phyloP scores from a whole-genome alignment of 2,113 vertebrate species.

The Kryptolebias marmoratus region DNA sequence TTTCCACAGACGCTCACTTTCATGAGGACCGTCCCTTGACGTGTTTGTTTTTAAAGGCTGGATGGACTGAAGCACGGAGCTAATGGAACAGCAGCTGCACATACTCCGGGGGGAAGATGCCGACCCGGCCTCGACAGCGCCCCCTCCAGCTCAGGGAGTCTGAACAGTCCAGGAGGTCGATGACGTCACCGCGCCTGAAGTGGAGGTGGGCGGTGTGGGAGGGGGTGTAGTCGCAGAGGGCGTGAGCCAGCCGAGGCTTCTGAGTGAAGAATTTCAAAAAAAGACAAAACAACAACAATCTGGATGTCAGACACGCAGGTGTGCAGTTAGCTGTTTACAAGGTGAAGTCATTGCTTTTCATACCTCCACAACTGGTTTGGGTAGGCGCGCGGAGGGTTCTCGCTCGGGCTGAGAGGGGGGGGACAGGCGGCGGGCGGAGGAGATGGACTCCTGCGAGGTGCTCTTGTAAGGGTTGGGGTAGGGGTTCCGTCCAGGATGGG shows the following conservation, averaged over 20 bases:
- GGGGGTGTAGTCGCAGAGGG: conserved; percentile 85
- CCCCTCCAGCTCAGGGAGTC: conserved; percentile 87
- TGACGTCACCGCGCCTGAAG: conserved; percentile 86
- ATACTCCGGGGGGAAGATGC: conserved; percentile 86
- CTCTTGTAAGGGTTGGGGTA: conserved; percentile 73
- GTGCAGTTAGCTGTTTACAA: not conserved
- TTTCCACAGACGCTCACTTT: no score
- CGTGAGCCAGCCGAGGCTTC: conserved; percentile 83
- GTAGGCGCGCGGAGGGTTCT: conserved; percentile 20
- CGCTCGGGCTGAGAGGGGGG: conserved; percentile 36
- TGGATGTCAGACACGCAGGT: conserved; percentile 19
- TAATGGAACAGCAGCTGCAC: conserved; percentile 81
- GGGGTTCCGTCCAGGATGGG: conserved; percentile 53
- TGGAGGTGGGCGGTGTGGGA: conserved; percentile 81
- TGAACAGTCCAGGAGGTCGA: conserved; percentile 85
- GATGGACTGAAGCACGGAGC: conserved; percentile 16
- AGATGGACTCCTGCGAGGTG: conserved; percentile 59
- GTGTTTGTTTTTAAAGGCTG: no score
- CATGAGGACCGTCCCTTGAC: no score
- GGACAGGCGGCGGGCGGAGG: conserved; percentile 20
- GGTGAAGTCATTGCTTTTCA: not conserved
- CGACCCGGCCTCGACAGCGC: conserved; percentile 76
- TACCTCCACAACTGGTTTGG: conserved; percentile 55
- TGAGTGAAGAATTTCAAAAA: conserved; percentile 19
- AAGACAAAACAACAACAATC: not conserved